Evolutionary conservation across 2,888 invertebrate species (phyloP).

Genomic region (Caenorhabditis japonica): DNA sequence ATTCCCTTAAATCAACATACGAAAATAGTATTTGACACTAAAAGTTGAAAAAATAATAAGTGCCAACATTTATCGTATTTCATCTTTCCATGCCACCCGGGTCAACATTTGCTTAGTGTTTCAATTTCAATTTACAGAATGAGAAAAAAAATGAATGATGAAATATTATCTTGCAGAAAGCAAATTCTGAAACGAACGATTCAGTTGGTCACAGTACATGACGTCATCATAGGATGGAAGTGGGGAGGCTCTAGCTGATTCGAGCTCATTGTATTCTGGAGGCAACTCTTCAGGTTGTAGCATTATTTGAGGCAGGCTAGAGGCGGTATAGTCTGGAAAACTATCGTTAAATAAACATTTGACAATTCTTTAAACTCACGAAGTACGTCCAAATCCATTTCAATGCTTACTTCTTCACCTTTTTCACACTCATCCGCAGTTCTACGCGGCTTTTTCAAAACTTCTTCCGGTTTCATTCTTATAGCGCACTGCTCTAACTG

Average conservation of each 20-base stretch:
- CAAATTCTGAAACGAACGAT: constrained; percentile 51
- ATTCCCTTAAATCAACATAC: too few relatives aligned
- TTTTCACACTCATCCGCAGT: constrained; percentile 2
- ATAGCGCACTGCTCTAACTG: constrained; percentile 22
- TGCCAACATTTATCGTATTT: constrained; percentile 22
- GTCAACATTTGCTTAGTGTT: constrained; percentile 31
- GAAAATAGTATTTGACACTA: too few relatives aligned
- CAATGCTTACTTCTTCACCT: constrained; percentile 17
- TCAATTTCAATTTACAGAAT: constrained; percentile 1
- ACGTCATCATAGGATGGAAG: constrained; percentile 58
- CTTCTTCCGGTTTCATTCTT: constrained; percentile 37
- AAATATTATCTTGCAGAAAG: constrained; percentile 34
- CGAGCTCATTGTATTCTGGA: constrained; percentile 49
- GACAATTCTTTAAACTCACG: constrained; percentile 17
- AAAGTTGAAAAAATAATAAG: constrained; percentile 18
- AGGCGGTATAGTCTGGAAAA: constrained; percentile 29
- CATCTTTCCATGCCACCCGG: constrained; percentile 22
- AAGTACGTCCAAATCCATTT: constrained; percentile 21
- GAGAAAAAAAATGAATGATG: not conserved
- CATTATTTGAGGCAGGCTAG: constrained; percentile 32
- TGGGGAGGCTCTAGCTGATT: constrained; percentile 53
- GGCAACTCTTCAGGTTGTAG: constrained; percentile 35
- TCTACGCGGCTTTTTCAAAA: not conserved
- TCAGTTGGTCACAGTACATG: constrained; percentile 55
- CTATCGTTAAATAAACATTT: not conserved